These are phyloP conservation scores for Salvelinus sp. DNA, from an alignment of 2,113 vertebrate genomes.

Conservation along the genomic window DNA sequence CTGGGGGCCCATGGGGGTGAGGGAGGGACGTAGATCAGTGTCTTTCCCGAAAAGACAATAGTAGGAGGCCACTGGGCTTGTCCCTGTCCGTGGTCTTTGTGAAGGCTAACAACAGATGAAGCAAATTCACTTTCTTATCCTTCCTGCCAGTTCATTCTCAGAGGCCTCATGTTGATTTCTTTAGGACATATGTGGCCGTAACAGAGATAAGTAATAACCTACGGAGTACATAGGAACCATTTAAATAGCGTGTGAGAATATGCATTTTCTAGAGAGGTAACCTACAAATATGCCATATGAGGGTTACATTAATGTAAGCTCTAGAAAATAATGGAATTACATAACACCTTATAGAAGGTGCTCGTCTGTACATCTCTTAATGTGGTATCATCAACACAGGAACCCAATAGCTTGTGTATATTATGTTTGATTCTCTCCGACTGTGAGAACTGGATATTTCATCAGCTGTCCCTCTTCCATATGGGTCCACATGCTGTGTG, in stretches of 20 bases:
- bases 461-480: constrained; percentile 13
- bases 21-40: background rate
- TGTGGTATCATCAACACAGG: constrained; percentile 2
- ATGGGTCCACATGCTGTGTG: constrained; percentile 38
- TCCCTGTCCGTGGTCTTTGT: constrained; percentile 12
- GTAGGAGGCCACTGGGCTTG: constrained; percentile 32
- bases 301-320: no score
- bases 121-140: constrained; percentile 25
- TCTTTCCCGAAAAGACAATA: constrained; percentile 47
- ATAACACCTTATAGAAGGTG: no score
- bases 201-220: constrained; percentile 5
- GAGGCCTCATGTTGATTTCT: constrained; percentile 10
- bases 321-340: no score
- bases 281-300: no score
- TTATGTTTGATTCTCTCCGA: background rate
- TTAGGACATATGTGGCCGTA: background rate
- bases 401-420: background rate
- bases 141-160: constrained; percentile 28
- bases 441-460: constrained; percentile 1
- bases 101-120: constrained; percentile 27
- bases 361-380: no score
- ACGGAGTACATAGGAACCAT: background rate
- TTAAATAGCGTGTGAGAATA: no score
- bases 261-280: no score
- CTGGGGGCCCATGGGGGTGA: background rate